These are phyloP conservation scores for Decapterus maruadsi DNA, from an alignment of 2,797 vertebrate species.

Conservation along the genomic window DNA sequence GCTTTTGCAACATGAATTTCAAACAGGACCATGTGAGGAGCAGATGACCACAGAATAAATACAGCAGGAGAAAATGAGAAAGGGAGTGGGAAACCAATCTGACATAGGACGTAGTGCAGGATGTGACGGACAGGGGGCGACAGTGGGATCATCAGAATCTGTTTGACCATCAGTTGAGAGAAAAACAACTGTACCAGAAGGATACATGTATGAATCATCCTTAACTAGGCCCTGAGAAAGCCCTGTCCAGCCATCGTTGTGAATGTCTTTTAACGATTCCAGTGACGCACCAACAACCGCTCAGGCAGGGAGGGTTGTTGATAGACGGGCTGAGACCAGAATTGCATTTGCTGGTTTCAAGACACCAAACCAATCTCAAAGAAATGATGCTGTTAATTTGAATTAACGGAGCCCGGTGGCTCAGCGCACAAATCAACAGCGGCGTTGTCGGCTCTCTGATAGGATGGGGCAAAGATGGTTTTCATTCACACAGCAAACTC, in stretches of 20 bases:
- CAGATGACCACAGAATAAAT: no score
- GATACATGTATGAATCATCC: slow-evolving; percentile 15
- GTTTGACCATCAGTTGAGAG: slow-evolving; percentile 13
- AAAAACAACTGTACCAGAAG: slow-evolving; percentile 6
- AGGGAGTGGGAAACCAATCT: not conserved
- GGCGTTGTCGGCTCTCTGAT: slow-evolving; percentile 22
- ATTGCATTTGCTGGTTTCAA: slow-evolving; percentile 40
- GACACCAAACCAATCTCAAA: slow-evolving; percentile 36
- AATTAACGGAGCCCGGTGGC: slow-evolving; percentile 29
- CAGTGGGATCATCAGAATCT: not conserved
- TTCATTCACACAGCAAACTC: slow-evolving; percentile 24
- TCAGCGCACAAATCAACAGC: slow-evolving; percentile 34
- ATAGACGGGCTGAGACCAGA: slow-evolving; percentile 30
- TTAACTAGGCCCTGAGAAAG: not conserved
- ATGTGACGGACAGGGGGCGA: not conserved
- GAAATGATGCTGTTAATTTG: slow-evolving; percentile 41
- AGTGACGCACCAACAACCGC: slow-evolving; percentile 35
- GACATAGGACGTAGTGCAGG: not conserved
- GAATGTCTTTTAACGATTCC: slow-evolving; percentile 27
- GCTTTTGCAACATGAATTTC: not conserved
- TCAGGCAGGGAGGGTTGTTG: not conserved
- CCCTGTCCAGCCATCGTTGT: slow-evolving; percentile 5
- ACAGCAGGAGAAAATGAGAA: not conserved
- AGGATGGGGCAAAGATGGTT: slow-evolving; percentile 21
- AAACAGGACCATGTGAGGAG: not conserved